Evolutionary conservation across 2,888 invertebrate genomes (phyloP).

Genomic region (Platycheirus rosarum): DNA sequence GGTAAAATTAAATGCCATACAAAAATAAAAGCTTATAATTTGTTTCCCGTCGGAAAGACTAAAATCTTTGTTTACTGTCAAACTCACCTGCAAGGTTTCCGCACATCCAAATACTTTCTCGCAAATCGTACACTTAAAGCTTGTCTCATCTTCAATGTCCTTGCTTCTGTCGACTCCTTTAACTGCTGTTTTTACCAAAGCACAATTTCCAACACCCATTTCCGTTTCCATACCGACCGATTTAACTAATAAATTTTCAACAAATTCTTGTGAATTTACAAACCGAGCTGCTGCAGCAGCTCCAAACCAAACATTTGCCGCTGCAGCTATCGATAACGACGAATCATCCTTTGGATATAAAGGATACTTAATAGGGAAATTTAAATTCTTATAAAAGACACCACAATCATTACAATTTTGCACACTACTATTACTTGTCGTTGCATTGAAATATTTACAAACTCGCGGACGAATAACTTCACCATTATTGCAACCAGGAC

Average conservation of each 20-base stretch:
- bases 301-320: constrained; percentile 58
- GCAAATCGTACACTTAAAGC: constrained; percentile 81
- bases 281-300: constrained; percentile 61
- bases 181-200: constrained; percentile 14
- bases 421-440: constrained; percentile 47
- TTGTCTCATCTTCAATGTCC: constrained; percentile 79
- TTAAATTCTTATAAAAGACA: constrained; percentile 75
- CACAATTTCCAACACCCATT: neutral
- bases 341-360: constrained; percentile 58
- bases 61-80: neutral
- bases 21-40: no score
- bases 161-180: constrained; percentile 29
- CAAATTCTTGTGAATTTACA: constrained; percentile 66
- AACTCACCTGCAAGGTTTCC: constrained; percentile 81
- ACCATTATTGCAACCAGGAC: constrained; percentile 51
- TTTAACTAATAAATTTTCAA: constrained; percentile 73
- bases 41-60: constrained; percentile 43
- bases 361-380: constrained; percentile 66
- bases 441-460: constrained; percentile 66
- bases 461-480: constrained; percentile 70
- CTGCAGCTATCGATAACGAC: neutral
- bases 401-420: constrained; percentile 74
- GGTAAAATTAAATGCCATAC: no score
- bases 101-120: constrained; percentile 82
- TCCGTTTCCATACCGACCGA: constrained; percentile 67